phyloP scores from a whole-genome alignment of 2,797 vertebrate species.

The Syncerus caffer region DNA sequence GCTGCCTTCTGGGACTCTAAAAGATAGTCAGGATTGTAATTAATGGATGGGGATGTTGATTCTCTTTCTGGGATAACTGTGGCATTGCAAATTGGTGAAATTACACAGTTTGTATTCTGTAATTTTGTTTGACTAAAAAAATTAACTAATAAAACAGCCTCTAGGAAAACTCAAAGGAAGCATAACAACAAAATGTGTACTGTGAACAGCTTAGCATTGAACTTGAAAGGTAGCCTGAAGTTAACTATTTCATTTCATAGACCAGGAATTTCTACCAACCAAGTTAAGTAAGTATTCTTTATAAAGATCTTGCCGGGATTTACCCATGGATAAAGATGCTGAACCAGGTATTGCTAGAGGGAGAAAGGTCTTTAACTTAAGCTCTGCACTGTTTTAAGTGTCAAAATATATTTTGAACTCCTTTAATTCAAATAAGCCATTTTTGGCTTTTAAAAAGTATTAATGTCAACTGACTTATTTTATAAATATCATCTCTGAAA shows the following conservation, averaged over 20 bases:
- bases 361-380: slow-evolving; percentile 78
- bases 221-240: slow-evolving; percentile 83
- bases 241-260: slow-evolving; percentile 81
- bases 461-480: slow-evolving; percentile 54
- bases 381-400: slow-evolving; percentile 77
- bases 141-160: slow-evolving; percentile 79
- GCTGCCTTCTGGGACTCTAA: slow-evolving; percentile 61
- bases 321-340: slow-evolving; percentile 79
- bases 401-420: slow-evolving; percentile 72
- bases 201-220: slow-evolving; percentile 77
- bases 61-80: slow-evolving; percentile 74
- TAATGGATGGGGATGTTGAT: slow-evolving; percentile 67
- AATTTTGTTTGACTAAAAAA: slow-evolving; percentile 77
- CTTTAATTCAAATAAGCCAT: slow-evolving; percentile 62
- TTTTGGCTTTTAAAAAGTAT: slow-evolving; percentile 46
- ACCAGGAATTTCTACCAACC: slow-evolving; percentile 78
- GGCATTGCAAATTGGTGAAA: slow-evolving; percentile 76
- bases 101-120: slow-evolving; percentile 72
- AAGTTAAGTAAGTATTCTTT: slow-evolving; percentile 80
- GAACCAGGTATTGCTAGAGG: slow-evolving; percentile 63
- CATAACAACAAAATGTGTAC: slow-evolving; percentile 75
- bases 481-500: slow-evolving; percentile 56
- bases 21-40: slow-evolving; percentile 71
- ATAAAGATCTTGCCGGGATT: slow-evolving; percentile 81
- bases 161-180: slow-evolving; percentile 80